Conservation (phyloP, 1,140 invertebrate genomes). For the Heliconius hermathena region DNA sequence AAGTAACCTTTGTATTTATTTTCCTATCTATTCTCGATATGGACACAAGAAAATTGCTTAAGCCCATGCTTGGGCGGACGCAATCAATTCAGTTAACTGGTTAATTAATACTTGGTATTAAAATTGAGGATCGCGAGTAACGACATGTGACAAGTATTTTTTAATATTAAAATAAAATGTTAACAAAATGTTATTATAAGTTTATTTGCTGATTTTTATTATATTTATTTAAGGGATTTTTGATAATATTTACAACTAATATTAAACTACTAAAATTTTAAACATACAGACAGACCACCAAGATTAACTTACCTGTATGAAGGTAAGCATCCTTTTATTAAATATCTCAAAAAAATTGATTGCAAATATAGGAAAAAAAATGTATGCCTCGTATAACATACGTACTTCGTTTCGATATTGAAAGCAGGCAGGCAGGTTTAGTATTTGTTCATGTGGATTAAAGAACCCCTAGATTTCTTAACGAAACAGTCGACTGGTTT, state of each 20-base stretch:
- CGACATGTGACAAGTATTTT: conserved; percentile 36
- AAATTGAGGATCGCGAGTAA: conserved; percentile 50
- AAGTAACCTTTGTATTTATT: not conserved
- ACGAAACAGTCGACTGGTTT: not conserved
- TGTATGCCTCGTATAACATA: not conserved
- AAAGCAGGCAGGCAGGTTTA: not conserved
- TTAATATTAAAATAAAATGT: not conserved
- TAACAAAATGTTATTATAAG: not conserved
- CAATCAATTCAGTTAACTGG: conserved; percentile 74
- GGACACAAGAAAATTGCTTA: conserved; percentile 35
- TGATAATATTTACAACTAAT: too few species aligned
- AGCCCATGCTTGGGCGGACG: conserved; percentile 55
- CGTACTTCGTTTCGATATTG: not conserved
- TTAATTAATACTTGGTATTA: conserved; percentile 67
- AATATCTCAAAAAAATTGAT: not conserved
- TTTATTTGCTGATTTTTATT: too few species aligned
- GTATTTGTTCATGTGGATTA: not conserved
- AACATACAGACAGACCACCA: too few species aligned
- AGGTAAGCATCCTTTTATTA: not conserved
- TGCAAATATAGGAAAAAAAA: not conserved
- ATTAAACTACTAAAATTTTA: too few species aligned
- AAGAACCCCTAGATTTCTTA: not conserved
- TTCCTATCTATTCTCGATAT: conserved; percentile 1
- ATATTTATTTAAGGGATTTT: too few species aligned
- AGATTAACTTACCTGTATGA: too few species aligned